Percentiles rank a stretch among this genome's conserved stretches.
These are phyloP conservation scores for Pseudopipra pipra DNA, from an alignment of 2,113 vertebrate species.

Conservation along the genomic window DNA sequence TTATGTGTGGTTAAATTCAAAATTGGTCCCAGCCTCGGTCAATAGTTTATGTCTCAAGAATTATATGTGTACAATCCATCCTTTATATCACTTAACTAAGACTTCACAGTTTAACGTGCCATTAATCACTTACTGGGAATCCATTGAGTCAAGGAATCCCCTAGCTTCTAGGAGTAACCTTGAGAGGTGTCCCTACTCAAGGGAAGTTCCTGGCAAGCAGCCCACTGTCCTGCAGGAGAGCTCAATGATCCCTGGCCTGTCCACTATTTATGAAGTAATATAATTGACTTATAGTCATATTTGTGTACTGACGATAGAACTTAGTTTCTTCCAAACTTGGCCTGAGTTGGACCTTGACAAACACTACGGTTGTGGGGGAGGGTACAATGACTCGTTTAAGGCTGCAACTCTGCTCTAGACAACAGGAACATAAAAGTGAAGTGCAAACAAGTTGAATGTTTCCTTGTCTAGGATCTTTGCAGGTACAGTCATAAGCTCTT, in stretches of 20 bases:
- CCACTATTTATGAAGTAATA: not conserved
- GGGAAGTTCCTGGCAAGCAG: not conserved
- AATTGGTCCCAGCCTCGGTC: not conserved
- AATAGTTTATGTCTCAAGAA: not conserved
- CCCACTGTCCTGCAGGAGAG: not conserved
- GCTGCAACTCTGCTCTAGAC: not conserved
- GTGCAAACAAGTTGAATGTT: not conserved
- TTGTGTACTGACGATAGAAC: not conserved
- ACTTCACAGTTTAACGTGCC: not conserved
- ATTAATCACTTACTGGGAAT: not conserved
- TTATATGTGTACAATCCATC: not conserved
- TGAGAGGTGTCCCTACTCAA: not conserved
- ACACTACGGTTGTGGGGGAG: not conserved
- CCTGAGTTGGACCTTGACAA: not conserved
- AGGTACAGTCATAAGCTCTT: not conserved
- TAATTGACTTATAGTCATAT: not conserved
- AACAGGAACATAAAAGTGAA: not conserved
- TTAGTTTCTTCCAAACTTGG: not conserved
- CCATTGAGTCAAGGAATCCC: not conserved
- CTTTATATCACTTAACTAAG: not conserved
- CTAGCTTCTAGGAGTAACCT: not conserved
- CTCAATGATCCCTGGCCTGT: not conserved
- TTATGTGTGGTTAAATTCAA: not conserved
- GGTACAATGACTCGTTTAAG: not conserved
- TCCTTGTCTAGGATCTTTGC: not conserved